Evolutionary conservation across 2,797 vertebrate genomes (phyloP).

Genomic region (Microctenopoma stevenorrisi): DNA sequence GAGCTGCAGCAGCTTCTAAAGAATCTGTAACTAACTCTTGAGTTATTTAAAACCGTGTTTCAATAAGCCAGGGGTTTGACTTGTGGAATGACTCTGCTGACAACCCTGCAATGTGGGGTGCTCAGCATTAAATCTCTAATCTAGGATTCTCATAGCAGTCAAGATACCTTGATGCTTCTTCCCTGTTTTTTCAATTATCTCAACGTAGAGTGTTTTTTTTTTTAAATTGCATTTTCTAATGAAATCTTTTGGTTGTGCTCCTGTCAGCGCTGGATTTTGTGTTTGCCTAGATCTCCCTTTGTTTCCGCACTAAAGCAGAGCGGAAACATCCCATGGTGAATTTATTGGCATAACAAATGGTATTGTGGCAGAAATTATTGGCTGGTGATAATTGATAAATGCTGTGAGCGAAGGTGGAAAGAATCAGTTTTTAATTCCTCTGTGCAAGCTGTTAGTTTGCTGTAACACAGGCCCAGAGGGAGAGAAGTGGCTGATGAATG

Average conservation of each 20-base stretch:
- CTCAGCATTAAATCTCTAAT: slow-evolving; percentile 26
- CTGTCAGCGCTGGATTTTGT: slow-evolving; percentile 7
- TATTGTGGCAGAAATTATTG: slow-evolving; percentile 67
- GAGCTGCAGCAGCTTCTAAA: slow-evolving; percentile 49
- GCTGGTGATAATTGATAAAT: slow-evolving; percentile 79
- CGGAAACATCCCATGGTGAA: slow-evolving; percentile 50
- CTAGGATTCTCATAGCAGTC: slow-evolving; percentile 6
- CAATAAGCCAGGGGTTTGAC: slow-evolving; percentile 39
- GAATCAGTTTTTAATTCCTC: slow-evolving; percentile 73
- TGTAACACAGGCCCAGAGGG: slow-evolving; percentile 59
- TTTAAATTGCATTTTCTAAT: slow-evolving; percentile 19
- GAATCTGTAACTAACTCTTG: slow-evolving; percentile 54
- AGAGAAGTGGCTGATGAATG: slow-evolving; percentile 74
- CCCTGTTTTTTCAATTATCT: slow-evolving; percentile 34
- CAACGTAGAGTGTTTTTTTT: slow-evolving; percentile 1
- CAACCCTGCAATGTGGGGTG: background rate
- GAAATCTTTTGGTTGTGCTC: slow-evolving; percentile 33
- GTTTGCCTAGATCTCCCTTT: slow-evolving; percentile 34
- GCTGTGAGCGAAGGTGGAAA: slow-evolving; percentile 61
- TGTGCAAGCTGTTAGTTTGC: slow-evolving; percentile 57
- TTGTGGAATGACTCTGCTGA: slow-evolving; percentile 17
- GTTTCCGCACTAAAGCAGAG: slow-evolving; percentile 34
- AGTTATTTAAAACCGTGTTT: slow-evolving; percentile 54
- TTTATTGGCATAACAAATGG: slow-evolving; percentile 70
- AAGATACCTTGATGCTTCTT: slow-evolving; percentile 12